These are phyloP conservation scores for Clarias pachynema DNA, from an alignment of 2,797 vertebrate species.

Conservation along the genomic window DNA sequence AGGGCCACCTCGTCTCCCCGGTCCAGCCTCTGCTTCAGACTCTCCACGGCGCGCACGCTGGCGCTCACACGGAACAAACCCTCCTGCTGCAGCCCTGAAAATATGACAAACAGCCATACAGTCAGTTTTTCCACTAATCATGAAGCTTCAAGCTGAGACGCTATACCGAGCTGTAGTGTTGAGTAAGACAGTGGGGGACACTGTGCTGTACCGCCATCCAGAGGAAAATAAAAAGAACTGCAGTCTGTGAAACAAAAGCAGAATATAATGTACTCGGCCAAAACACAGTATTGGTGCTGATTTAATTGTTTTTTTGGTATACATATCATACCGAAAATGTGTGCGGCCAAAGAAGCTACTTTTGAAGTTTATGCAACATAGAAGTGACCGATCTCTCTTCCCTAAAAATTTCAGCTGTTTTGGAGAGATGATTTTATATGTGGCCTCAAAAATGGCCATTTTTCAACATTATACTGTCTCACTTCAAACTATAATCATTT, in stretches of 20 bases:
- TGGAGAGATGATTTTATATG: too few relatives aligned
- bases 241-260: background rate
- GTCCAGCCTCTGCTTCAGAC: conserved; percentile 81
- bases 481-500: too few relatives aligned
- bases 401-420: too few relatives aligned
- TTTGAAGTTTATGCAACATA: too few relatives aligned
- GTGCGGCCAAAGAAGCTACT: too few relatives aligned
- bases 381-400: too few relatives aligned
- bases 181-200: background rate
- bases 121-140: background rate
- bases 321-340: too few relatives aligned
- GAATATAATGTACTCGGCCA: background rate
- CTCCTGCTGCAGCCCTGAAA: conserved; percentile 85
- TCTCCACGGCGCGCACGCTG: conserved; percentile 82
- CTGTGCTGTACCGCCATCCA: conserved; percentile 61
- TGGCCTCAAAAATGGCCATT: too few relatives aligned
- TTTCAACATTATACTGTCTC: too few relatives aligned
- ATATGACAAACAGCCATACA: background rate
- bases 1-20: conserved; percentile 77
- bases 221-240: conserved; percentile 55
- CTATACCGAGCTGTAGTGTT: background rate
- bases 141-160: background rate
- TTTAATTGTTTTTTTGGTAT: too few relatives aligned
- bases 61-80: conserved; percentile 92
- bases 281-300: too few relatives aligned